phyloP scores from a whole-genome alignment of 2,797 vertebrate species.

The Centroberyx gerrardi region DNA sequence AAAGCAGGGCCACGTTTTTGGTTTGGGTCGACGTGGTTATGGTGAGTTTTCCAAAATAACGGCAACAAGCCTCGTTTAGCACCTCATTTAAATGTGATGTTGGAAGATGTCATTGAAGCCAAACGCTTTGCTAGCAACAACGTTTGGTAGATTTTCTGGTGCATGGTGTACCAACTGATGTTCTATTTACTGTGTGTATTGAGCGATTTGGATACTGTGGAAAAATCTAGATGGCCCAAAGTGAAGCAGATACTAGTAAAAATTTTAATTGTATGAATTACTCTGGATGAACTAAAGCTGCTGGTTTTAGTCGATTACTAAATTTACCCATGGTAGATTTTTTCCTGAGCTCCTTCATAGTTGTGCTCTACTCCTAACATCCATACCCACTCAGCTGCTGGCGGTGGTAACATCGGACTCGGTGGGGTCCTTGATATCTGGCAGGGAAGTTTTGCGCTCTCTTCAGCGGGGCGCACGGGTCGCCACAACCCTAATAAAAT shows the following conservation, averaged over 20 bases:
- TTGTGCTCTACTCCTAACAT: not conserved
- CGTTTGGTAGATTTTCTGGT: not conserved
- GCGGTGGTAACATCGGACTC: slow-evolving; percentile 18
- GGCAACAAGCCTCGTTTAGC: not conserved
- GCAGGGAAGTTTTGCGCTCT: slow-evolving; percentile 17
- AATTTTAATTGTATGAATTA: not conserved
- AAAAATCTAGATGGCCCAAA: slow-evolving; percentile 31
- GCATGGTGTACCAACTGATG: slow-evolving; percentile 23
- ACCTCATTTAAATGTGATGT: not conserved
- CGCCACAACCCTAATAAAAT: slow-evolving; percentile 25
- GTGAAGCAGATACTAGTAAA: not conserved
- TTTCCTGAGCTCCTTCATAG: too few relatives aligned
- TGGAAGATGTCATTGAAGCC: not conserved
- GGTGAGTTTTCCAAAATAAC: not conserved
- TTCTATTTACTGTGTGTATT: slow-evolving; percentile 9
- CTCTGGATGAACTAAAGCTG: too few relatives aligned
- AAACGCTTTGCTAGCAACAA: not conserved
- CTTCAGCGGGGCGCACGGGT: not conserved
- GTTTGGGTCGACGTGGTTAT: not conserved
- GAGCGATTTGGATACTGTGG: slow-evolving; percentile 48
- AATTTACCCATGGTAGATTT: too few relatives aligned
- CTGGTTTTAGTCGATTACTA: too few relatives aligned
- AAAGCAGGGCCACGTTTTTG: not conserved
- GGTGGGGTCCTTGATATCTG: slow-evolving; percentile 2
- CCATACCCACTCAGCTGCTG: slow-evolving; percentile 7